A percentile compares a stretch with the other conserved stretches of the same genome.
Evolutionary conservation across 2,888 invertebrate species (phyloP).

Genomic region (Rhabditoides inermis): DNA sequence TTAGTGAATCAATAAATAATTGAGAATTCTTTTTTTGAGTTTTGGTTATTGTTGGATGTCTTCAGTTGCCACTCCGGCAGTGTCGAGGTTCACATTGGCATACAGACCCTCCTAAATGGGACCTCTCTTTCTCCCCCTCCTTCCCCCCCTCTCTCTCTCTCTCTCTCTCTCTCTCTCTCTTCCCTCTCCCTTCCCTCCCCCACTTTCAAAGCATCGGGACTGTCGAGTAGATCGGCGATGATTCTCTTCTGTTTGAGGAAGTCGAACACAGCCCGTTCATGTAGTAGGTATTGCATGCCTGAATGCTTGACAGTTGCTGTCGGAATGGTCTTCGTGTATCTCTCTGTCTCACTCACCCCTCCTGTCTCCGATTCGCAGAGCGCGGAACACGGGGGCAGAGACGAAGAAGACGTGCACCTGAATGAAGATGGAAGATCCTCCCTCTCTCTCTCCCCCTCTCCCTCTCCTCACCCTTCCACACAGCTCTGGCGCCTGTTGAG

Average conservation of each 20-base stretch:
- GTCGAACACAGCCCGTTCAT: slow-evolving; percentile 37
- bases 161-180: not conserved
- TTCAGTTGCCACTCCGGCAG: slow-evolving; percentile 16
- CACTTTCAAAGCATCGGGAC: slow-evolving; percentile 13
- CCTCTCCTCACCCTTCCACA: slow-evolving; percentile 21
- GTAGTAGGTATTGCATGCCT: slow-evolving; percentile 26
- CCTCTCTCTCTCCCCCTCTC: too few species aligned
- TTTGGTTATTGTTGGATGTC: too few species aligned
- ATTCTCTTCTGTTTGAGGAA: slow-evolving; percentile 34
- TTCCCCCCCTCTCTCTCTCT: not conserved
- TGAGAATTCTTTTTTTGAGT: too few species aligned
- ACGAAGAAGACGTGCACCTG: slow-evolving; percentile 34
- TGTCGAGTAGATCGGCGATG: slow-evolving; percentile 33
- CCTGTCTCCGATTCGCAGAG: slow-evolving; percentile 18
- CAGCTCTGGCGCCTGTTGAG: slow-evolving; percentile 24
- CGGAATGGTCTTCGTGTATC: not conserved
- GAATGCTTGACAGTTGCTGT: slow-evolving; percentile 11
- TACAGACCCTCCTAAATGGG: slow-evolving; percentile 16
- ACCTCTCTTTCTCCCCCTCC: not conserved
- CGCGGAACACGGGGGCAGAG: slow-evolving; percentile 33
- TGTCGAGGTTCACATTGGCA: slow-evolving; percentile 25
- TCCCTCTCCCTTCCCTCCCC: not conserved
- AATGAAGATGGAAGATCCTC: not conserved
- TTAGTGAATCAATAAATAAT: too few species aligned
- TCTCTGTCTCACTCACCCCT: not conserved